phyloP scores from a whole-genome alignment of 2,113 vertebrate species.

The Enhydra lutris region DNA sequence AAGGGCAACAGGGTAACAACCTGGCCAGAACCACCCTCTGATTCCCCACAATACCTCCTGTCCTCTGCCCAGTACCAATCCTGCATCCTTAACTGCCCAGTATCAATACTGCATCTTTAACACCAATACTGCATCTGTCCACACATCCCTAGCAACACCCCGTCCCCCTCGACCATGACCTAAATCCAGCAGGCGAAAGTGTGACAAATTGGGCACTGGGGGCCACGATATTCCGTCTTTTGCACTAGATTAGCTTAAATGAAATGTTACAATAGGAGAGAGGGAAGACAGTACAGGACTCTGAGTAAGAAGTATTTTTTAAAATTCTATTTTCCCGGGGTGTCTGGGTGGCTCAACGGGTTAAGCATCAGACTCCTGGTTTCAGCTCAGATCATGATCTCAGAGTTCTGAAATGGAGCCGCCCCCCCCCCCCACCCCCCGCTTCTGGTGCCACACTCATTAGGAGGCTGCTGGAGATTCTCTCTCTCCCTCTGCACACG shows the following conservation, averaged over 20 bases:
- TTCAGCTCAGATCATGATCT: neutral
- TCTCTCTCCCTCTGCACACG: neutral
- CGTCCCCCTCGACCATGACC: neutral
- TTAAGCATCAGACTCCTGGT: neutral
- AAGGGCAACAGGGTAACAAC: neutral
- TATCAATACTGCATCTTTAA: too few relatives aligned
- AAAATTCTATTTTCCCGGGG: neutral
- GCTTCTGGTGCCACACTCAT: neutral
- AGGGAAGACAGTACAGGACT: neutral
- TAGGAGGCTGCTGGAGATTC: neutral
- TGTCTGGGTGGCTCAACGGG: neutral
- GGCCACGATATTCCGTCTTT: neutral
- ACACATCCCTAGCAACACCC: neutral
- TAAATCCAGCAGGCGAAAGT: neutral
- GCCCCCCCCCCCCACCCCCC: too few relatives aligned
- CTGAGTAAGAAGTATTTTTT: neutral
- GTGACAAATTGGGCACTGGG: neutral
- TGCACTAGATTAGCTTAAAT: neutral
- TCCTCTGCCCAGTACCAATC: neutral
- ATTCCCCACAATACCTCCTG: neutral
- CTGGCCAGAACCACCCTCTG: fast-evolving
- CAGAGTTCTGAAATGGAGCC: neutral
- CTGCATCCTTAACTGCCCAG: neutral
- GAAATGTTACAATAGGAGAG: neutral
- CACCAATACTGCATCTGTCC: neutral